Base-by-base conservation (phyloP, 2,113 vertebrate genomes). In the Chrysochloris asiatica region DNA sequence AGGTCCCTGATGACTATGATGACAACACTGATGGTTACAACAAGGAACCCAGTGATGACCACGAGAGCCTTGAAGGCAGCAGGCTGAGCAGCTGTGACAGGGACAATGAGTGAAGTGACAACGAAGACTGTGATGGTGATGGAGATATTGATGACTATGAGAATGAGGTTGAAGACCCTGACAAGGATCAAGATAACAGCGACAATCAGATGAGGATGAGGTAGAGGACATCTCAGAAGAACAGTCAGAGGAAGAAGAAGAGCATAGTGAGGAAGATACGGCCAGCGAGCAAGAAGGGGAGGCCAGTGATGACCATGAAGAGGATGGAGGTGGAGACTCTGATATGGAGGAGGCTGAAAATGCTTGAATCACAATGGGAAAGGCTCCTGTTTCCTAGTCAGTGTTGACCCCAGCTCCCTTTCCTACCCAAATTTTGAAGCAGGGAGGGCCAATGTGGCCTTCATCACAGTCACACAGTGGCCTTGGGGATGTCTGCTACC, bases 91-190 rank as follows among this genome's bases (percentile, higher is more conserved):
- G 71, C 86, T 89, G 91, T 22, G 95, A 96, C 54, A 95, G 92
- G 92, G 96, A 96, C 78, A 90, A 85, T 19, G 86, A 92, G 59
- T 87, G 84, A 77, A 96, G 96, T 0, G 96, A 96, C 91, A n/a
- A n/a, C n/a, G n/a, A n/a, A n/a, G n/a, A n/a, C n/a, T n/a, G n/a
- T n/a, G n/a, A n/a, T n/a, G n/a, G n/a, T n/a, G n/a, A n/a, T n/a
- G n/a, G n/a, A n/a, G n/a, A n/a, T n/a, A n/a, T n/a, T n/a, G n/a
- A n/a, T n/a, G n/a, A n/a, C n/a, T n/a, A n/a, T n/a, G n/a, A n/a
- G n/a, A n/a, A n/a, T n/a, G n/a, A n/a, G n/a, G n/a, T n/a, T n/a
- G n/a, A n/a, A n/a, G n/a, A n/a, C n/a, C n/a, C n/a, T n/a, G n/a
- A n/a, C n/a, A n/a, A n/a, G n/a, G n/a, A n/a, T n/a, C n/a, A n/a